A percentile compares a stretch with the other conserved stretches of the same genome.
phyloP scores from a whole-genome alignment of 2,797 vertebrate species.

The Columba guinea region DNA sequence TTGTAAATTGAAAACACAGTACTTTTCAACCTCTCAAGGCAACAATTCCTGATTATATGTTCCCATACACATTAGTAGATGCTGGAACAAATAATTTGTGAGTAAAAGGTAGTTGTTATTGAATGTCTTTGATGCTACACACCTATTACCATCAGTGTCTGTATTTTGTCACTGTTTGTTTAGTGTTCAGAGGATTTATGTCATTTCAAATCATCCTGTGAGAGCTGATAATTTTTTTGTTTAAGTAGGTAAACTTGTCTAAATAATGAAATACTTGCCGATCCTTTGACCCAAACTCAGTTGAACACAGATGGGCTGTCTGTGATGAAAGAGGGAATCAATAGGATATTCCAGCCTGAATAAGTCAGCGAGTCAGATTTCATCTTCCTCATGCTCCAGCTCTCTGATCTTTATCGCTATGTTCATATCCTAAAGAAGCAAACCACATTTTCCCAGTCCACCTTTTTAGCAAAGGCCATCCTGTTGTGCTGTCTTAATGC shows the following conservation, averaged over 20 bases:
- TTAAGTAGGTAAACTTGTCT: constrained; percentile 43
- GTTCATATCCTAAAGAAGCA: background rate
- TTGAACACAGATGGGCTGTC: constrained; percentile 30
- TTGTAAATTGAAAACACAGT: background rate
- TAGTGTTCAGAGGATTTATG: background rate
- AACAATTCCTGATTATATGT: background rate
- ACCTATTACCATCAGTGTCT: background rate
- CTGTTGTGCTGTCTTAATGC: background rate
- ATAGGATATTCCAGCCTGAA: constrained; percentile 36
- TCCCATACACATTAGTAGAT: background rate
- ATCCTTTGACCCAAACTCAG: constrained; percentile 33
- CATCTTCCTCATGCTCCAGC: constrained; percentile 9
- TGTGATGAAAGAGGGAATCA: constrained; percentile 52
- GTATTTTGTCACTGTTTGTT: constrained; percentile 19
- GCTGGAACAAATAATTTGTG: background rate
- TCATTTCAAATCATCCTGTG: background rate
- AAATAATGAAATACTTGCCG: background rate
- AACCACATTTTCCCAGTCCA: background rate
- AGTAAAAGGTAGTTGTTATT: background rate
- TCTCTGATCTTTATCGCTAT: constrained; percentile 14
- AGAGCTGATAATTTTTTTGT: background rate
- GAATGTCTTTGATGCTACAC: background rate
- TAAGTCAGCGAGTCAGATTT: constrained; percentile 43
- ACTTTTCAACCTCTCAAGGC: background rate
- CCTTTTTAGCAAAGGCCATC: background rate